Base-by-base conservation (phyloP, 2,113 vertebrate species). In the Trichechus manatus region DNA sequence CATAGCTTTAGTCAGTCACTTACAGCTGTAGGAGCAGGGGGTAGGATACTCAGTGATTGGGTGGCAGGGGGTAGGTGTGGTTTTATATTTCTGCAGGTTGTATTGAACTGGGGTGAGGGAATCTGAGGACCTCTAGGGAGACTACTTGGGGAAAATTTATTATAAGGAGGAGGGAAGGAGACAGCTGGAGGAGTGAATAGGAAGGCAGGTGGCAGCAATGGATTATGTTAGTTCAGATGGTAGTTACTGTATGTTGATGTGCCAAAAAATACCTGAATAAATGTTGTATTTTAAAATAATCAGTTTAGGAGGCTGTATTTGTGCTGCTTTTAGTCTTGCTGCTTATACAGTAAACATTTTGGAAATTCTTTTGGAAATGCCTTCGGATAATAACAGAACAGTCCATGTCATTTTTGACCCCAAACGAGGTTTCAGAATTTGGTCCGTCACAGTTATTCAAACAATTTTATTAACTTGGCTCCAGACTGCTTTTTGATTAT, bases 281-380 rank as follows among this genome's bases (percentile, higher is more conserved):
- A 31, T 83, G 9, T 90, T 83, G 9, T 1, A 20, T 80, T 94
- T 97, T 88, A 50, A 4, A 10, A 9, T 44, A 64, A n/a, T 74
- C 33, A 36, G 1, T 82, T 77, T 82, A 90, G 66, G n/a, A 56
- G 29, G 29, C 36, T 72, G 0, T 25, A 29, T 31, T 3, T 91
- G 2, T 86, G 44, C 70, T 89, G 5, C 75, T 79, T 89, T 92
- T 83, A 93, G 33, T 93, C 44, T 92, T 93, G 25, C 20, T 93
- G 56, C 42, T 87, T 89, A 63, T 83, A 61, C 9, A 91, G 1
- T 94, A 94, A 90, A 78, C 29, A 63, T 63, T 96, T 90, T 90
- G 44, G 50, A 64, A 92, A 22, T 91, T 89, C 44, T 92, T 94
- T 66, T 93, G 66, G 42, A 68, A 95, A 44, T 91, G 27, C 42